Evolutionary conservation across 2,888 invertebrate genomes (phyloP).

Genomic region (Aplocera efformata): DNA sequence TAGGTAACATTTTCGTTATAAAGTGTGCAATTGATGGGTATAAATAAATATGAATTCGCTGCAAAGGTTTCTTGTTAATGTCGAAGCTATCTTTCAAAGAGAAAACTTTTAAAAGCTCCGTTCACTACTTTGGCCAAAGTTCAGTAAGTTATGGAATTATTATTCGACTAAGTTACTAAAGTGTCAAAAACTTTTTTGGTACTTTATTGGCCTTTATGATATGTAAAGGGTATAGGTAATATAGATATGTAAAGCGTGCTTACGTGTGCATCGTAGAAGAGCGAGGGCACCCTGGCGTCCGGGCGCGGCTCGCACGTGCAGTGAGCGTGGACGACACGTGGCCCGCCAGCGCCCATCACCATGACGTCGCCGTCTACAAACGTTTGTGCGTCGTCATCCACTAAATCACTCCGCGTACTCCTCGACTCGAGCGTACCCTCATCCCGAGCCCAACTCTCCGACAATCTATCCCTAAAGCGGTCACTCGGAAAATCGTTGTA

Average conservation of each 20-base stretch:
- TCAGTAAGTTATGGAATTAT: too few relatives aligned
- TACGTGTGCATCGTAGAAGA: constrained; percentile 73
- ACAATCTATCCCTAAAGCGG: constrained; percentile 58
- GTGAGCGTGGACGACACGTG: constrained; percentile 62
- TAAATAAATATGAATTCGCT: not conserved
- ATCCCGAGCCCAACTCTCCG: constrained; percentile 60
- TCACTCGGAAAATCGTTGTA: constrained; percentile 75
- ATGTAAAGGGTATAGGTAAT: too few relatives aligned
- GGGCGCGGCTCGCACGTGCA: constrained; percentile 64
- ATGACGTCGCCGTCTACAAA: constrained; percentile 63
- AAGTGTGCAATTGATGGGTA: too few relatives aligned
- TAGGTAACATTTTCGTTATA: not conserved
- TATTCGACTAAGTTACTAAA: too few relatives aligned
- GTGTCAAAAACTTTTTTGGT: too few relatives aligned
- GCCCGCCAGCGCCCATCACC: constrained; percentile 46
- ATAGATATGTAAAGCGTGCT: constrained; percentile 29
- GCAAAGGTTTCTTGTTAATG: not conserved
- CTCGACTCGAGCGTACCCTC: constrained; percentile 55
- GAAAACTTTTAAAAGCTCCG: constrained; percentile 4
- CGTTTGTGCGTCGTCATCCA: constrained; percentile 60
- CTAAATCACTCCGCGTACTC: constrained; percentile 55
- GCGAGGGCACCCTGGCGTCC: constrained; percentile 58
- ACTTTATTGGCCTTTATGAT: too few relatives aligned
- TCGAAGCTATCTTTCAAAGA: not conserved
- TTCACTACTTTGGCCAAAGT: constrained; percentile 1